Evolutionary conservation across 1,140 invertebrate species (phyloP), one percentile per base, ranked within the genome.

Genomic region (Archivesica marissinica): DNA sequence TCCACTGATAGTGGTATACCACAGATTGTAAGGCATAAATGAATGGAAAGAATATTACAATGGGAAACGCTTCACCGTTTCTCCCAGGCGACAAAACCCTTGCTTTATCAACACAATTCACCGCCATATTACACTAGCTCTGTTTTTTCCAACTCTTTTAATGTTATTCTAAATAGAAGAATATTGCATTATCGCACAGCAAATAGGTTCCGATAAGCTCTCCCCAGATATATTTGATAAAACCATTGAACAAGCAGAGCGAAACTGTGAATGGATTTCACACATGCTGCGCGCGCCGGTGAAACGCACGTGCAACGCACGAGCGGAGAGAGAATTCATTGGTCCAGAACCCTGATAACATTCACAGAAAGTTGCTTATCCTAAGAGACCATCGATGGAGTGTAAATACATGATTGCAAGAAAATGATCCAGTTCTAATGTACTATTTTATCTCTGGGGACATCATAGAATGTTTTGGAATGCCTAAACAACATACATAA

Each of bases 221-320:
- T 83, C 80, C 80, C 80, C 50, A 44, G 80, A 64, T 75, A 83
- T 44, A 41, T 64, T 74, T 50, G 68, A 83, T 72, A 83, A 83
- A 83, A 28, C 25, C 41, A 72, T 83, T 83, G 47, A 70, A 64
- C 54, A 72, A 41, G 38, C 52, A 9, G 23, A 44, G 44, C 35
- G 35, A 47, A 59, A 23, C 54, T 41, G 50, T 25, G 30, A 72
- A 83, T 83, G 68, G 35, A 28, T 83, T 74, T 56, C 33, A 33
- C 80, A 83, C 70, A 64, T 75, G 70, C 80, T 74, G 68, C 80
- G 68, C 80, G 80, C 80, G 80, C 52, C 80, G 38, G 54, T 61
- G 28, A 30, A 61, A 59, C 50, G 44, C 80, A 83, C 80, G 70
- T 74, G 80, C 33, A 50, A 75, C 41, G 52, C 80, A 83, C 68